Percentiles rank a stretch among this genome's conserved stretches.
These are phyloP conservation scores for Medauroidea extradentata DNA, from an alignment of 1,140 invertebrate genomes.

Conservation along the genomic window DNA sequence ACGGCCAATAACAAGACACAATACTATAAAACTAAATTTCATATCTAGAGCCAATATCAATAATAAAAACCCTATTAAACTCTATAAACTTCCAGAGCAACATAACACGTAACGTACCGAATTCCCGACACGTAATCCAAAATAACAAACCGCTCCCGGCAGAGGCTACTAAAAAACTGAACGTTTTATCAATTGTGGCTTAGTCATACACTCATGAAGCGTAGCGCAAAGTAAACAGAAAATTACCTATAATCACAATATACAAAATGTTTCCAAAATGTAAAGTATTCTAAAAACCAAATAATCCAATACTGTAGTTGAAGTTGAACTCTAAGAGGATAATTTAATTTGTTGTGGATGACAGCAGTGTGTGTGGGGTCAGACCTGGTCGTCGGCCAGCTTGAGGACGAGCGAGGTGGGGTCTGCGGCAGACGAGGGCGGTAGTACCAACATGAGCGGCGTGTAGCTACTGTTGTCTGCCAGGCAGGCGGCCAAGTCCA, in stretches of 20 bases:
- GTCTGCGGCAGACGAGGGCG: constrained; percentile 75
- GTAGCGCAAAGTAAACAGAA: neutral
- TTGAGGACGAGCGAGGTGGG: constrained; percentile 79
- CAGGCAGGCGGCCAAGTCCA: constrained; percentile 80
- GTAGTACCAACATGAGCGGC: constrained; percentile 87
- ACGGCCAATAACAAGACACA: too few relatives aligned
- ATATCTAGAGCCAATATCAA: too few relatives aligned
- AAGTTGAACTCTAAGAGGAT: neutral
- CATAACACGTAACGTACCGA: too few relatives aligned
- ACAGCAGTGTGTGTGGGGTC: neutral
- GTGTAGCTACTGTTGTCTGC: constrained; percentile 77
- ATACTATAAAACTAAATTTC: too few relatives aligned
- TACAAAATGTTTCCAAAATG: neutral
- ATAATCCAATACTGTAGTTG: neutral
- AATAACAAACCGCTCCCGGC: too few relatives aligned
- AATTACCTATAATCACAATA: neutral
- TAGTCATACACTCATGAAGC: too few relatives aligned
- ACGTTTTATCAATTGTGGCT: too few relatives aligned
- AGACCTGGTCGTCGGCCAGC: constrained; percentile 75
- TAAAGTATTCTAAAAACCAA: neutral
- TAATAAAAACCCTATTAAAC: too few relatives aligned
- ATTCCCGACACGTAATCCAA: too few relatives aligned
- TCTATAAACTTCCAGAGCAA: too few relatives aligned
- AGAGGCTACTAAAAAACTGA: too few relatives aligned
- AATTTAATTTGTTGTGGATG: neutral